A percentile compares a stretch with the other conserved stretches of the same genome.
Conservation (phyloP, 2,113 vertebrate genomes). For the Lasiurus borealis region DNA sequence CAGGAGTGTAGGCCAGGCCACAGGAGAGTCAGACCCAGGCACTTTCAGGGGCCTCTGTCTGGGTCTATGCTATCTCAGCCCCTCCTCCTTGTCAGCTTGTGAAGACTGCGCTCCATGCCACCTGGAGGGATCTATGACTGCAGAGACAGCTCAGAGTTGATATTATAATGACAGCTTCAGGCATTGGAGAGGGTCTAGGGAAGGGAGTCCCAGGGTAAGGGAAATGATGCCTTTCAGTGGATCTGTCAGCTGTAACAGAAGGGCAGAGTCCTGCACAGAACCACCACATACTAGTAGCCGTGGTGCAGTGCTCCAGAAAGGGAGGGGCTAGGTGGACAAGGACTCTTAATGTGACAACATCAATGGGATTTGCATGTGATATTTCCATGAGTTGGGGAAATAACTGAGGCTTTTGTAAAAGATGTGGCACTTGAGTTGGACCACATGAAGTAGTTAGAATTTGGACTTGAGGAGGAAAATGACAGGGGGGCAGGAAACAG, state of each 20-base stretch:
- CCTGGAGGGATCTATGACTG: not conserved
- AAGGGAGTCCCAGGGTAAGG: not conserved
- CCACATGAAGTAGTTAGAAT: not conserved
- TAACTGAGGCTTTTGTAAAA: not conserved
- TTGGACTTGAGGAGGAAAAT: not conserved
- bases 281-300: not conserved
- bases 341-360: too few species aligned
- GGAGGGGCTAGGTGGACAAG: not conserved
- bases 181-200: not conserved
- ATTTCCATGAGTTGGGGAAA: not conserved
- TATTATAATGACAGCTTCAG: not conserved
- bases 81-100: not conserved
- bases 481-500: not conserved
- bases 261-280: not conserved
- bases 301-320: not conserved
- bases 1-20: not conserved
- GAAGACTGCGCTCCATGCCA: not conserved
- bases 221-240: not conserved
- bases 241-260: not conserved
- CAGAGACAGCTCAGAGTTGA: not conserved
- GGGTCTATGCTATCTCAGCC: not conserved
- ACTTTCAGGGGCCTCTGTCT: too few species aligned
- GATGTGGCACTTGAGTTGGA: not conserved
- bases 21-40: not conserved
- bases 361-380: not conserved